Percentiles rank a stretch among this genome's conserved stretches.
Evolutionary conservation across 2,113 vertebrate genomes (phyloP).

Genomic region (Cyanocitta stelleri): DNA sequence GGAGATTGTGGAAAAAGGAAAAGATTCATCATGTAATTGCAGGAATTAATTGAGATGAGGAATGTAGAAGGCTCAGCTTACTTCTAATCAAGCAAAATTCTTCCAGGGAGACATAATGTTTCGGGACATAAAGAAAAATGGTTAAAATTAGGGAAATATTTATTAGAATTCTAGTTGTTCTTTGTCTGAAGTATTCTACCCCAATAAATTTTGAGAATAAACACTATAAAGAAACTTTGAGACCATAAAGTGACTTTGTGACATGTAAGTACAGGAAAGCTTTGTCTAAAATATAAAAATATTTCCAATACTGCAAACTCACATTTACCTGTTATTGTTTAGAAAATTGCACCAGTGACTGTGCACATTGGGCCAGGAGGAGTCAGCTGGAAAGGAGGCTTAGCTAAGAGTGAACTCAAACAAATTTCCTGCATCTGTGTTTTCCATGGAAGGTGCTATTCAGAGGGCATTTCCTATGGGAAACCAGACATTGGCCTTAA

Average conservation of each 20-base stretch:
- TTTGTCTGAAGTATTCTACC: not conserved
- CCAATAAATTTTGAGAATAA: not conserved
- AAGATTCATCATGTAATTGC: not conserved
- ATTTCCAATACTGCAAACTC: not conserved
- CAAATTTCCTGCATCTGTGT: constrained; percentile 17
- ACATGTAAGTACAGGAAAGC: not conserved
- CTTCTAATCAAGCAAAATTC: not conserved
- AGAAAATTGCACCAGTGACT: not conserved
- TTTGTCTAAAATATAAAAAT: not conserved
- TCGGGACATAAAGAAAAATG: not conserved
- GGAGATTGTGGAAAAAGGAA: not conserved
- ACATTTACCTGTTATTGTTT: not conserved
- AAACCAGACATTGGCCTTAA: constrained; percentile 5
- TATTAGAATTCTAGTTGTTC: not conserved
- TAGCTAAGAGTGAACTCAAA: not conserved
- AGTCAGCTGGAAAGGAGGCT: not conserved
- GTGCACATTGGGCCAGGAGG: not conserved
- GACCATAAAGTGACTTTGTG: not conserved
- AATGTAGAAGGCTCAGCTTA: not conserved
- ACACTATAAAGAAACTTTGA: not conserved
- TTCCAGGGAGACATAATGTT: not conserved
- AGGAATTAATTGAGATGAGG: not conserved
- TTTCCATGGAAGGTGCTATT: not conserved
- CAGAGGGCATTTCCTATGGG: constrained; percentile 36
- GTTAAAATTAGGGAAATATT: not conserved